Evolutionary conservation across 2,797 vertebrate species (phyloP).

Genomic region (Paedocypris micromegethes): DNA sequence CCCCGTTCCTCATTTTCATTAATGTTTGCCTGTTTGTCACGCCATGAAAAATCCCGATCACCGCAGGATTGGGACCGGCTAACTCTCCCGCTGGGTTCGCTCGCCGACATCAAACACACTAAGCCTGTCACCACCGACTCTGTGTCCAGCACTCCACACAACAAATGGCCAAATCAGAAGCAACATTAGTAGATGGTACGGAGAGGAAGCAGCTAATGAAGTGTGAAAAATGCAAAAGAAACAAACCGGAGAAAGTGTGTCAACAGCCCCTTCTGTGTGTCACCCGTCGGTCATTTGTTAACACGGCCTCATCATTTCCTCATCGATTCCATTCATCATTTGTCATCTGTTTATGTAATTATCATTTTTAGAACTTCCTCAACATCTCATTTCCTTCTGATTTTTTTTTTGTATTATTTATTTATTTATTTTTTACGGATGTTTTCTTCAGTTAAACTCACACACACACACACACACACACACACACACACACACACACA

Average conservation of each 20-base stretch:
- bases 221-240: conserved; percentile 34
- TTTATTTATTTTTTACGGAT: conserved; percentile 27
- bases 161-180: conserved; percentile 63
- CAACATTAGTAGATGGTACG: conserved; percentile 55
- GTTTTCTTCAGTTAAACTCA: conserved; percentile 30
- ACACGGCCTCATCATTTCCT: conserved; percentile 2
- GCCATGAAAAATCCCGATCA: conserved; percentile 32
- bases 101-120: conserved; percentile 52
- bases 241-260: conserved; percentile 16
- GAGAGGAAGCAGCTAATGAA: conserved; percentile 57
- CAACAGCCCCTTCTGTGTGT: conserved; percentile 20
- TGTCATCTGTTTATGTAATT: conserved; percentile 9
- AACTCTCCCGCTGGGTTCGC: conserved; percentile 38
- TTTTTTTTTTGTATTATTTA: conserved; percentile 4
- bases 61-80: conserved; percentile 12
- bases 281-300: conserved; percentile 24
- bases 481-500: conserved; percentile 8
- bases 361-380: conserved; percentile 8
- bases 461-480: conserved; percentile 5
- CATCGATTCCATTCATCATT: conserved; percentile 22
- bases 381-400: conserved; percentile 44
- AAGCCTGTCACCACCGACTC: conserved; percentile 49
- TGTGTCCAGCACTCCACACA: conserved; percentile 51
- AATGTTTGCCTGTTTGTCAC: conserved; percentile 40
- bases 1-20: conserved; percentile 45